Percentiles rank a stretch among this genome's conserved stretches.
phyloP scores from a whole-genome alignment of 2,888 invertebrate species.

The Parapristionchus giblindavisi region DNA sequence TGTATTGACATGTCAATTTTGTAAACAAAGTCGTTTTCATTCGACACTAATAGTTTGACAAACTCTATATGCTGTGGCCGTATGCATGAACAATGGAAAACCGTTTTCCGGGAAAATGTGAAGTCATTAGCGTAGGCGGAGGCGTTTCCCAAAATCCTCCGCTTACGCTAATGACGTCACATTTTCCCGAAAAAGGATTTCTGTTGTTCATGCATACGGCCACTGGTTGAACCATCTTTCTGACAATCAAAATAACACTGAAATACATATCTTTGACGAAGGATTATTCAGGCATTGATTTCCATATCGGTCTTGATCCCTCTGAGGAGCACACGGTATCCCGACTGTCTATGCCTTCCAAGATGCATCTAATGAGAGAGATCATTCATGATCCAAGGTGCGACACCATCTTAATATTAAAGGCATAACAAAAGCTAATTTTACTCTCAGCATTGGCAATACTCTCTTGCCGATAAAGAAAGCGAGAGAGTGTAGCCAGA shows the following conservation, averaged over 20 bases:
- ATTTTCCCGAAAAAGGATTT: too few species aligned
- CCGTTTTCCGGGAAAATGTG: too few species aligned
- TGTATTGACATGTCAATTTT: neutral
- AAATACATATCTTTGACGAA: too few species aligned
- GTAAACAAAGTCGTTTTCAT: neutral
- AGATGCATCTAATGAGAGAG: constrained; percentile 60
- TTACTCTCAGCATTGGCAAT: neutral
- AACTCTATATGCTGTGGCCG: neutral
- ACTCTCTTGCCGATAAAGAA: neutral
- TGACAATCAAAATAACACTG: too few species aligned
- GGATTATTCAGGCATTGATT: constrained; percentile 65
- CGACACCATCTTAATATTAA: neutral
- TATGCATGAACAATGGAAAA: too few species aligned
- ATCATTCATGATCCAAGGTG: constrained; percentile 64
- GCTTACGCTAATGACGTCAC: too few species aligned
- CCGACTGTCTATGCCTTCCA: constrained; percentile 61
- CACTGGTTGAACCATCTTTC: too few species aligned
- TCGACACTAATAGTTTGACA: neutral
- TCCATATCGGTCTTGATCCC: constrained; percentile 68
- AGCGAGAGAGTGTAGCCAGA: too few species aligned
- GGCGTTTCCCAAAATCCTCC: too few species aligned
- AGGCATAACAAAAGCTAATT: neutral
- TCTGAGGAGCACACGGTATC: constrained; percentile 66
- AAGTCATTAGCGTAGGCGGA: too few species aligned
- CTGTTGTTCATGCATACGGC: too few species aligned